Conservation (phyloP, 2,113 vertebrate genomes). For the Pluvianellus socialis region DNA sequence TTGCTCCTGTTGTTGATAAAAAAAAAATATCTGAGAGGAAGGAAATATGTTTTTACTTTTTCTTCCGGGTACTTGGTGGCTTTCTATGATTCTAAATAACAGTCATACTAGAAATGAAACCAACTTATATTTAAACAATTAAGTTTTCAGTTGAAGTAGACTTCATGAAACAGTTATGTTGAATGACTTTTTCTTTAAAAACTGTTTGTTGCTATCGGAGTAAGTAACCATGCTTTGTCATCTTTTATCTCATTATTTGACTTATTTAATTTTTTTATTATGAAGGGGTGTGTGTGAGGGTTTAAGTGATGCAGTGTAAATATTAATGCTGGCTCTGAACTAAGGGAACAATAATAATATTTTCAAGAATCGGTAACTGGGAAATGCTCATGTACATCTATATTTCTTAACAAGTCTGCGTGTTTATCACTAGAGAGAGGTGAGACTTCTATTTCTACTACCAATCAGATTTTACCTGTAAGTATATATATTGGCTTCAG, state of each 20-base stretch:
- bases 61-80: background rate
- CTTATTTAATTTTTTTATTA: background rate
- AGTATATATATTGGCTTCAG: background rate
- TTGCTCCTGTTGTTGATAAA: background rate
- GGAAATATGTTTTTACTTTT: background rate
- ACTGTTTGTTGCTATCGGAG: background rate
- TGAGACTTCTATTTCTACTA: background rate
- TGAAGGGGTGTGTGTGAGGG: accelerated
- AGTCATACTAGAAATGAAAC: background rate
- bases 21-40: background rate
- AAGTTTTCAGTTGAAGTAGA: background rate
- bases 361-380: background rate
- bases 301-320: background rate
- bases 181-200: background rate
- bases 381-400: background rate
- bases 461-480: background rate
- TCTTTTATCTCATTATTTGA: background rate
- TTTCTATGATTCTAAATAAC: background rate
- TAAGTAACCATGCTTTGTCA: background rate
- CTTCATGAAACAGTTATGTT: background rate
- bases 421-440: background rate
- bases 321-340: background rate
- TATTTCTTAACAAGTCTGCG: background rate
- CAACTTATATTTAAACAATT: background rate
- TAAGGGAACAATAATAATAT: background rate